A percentile compares a stretch with the other conserved stretches of the same genome.
phyloP scores from a whole-genome alignment of 2,113 vertebrate genomes.

The Condylura cristata region DNA sequence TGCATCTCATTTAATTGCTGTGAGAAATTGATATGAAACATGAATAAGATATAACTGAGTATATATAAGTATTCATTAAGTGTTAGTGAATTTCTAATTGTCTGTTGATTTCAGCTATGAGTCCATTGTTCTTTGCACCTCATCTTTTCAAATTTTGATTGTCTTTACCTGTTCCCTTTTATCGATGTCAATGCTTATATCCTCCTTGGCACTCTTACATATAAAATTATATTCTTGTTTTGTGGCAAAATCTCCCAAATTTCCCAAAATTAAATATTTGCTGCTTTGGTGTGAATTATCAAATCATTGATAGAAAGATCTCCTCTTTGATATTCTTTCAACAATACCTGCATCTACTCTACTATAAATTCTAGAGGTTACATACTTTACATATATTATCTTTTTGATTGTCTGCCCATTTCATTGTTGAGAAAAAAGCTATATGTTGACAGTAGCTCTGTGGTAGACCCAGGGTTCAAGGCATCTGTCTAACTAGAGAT shows the following conservation, averaged over 20 bases:
- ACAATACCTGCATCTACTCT: not conserved
- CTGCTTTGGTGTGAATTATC: not conserved
- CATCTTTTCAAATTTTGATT: not conserved
- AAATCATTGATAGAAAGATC: not conserved
- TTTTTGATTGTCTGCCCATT: not conserved
- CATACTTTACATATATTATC: not conserved
- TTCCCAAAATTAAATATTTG: not conserved
- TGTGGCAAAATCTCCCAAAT: not conserved
- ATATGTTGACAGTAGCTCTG: not conserved
- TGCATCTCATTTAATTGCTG: not conserved
- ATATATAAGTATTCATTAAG: not conserved
- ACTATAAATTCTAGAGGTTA: not conserved
- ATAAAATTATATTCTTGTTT: not conserved
- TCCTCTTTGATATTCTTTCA: not conserved
- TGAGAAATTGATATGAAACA: not conserved
- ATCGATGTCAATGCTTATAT: not conserved
- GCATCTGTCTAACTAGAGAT: not conserved
- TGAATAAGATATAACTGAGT: too few relatives aligned
- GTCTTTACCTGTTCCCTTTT: not conserved
- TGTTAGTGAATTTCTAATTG: not conserved
- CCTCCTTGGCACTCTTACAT: not conserved
- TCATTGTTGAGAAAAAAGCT: conserved; percentile 9
- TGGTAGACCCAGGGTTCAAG: not conserved
- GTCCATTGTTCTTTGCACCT: not conserved
- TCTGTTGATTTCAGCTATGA: not conserved